Percentiles rank a stretch among this genome's conserved stretches.
Evolutionary conservation across 1,140 invertebrate species (phyloP).

Genomic region (Drosophila varians): DNA sequence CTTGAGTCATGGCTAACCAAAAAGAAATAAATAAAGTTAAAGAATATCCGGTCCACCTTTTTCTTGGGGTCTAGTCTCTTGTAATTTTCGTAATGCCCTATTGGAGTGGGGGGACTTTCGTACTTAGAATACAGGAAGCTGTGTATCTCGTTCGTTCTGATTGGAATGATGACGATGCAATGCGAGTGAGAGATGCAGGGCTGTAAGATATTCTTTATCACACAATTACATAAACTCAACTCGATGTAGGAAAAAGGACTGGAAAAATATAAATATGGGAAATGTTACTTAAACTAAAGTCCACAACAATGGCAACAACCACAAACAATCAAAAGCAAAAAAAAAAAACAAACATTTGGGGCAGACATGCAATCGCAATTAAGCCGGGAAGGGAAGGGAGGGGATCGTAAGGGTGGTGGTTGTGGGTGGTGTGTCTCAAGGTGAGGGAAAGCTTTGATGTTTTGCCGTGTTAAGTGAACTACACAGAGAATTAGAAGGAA

Average conservation of each 20-base stretch:
- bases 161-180: constrained; percentile 22
- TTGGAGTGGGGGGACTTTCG: too few relatives aligned
- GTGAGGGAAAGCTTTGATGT: constrained; percentile 31
- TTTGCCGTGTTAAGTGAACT: constrained; percentile 35
- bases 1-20: constrained; percentile 61
- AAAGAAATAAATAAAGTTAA: constrained; percentile 39
- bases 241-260: constrained; percentile 4
- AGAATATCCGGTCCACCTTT: constrained; percentile 22
- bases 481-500: constrained; percentile 18
- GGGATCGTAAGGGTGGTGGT: not conserved
- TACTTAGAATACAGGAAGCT: not conserved
- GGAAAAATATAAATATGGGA: not conserved
- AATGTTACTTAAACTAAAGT: constrained; percentile 23
- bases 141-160: not conserved
- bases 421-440: not conserved
- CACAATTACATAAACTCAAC: constrained; percentile 14
- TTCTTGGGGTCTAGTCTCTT: not conserved
- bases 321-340: constrained; percentile 34
- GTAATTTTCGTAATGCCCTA: not conserved
- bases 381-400: constrained; percentile 8
- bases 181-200: constrained; percentile 19
- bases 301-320: constrained; percentile 32
- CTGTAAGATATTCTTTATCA: constrained; percentile 14
- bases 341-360: constrained; percentile 32
- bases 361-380: constrained; percentile 45